Evolutionary conservation across 1,140 invertebrate genomes (phyloP).

Genomic region (Sesamia nonagrioides): DNA sequence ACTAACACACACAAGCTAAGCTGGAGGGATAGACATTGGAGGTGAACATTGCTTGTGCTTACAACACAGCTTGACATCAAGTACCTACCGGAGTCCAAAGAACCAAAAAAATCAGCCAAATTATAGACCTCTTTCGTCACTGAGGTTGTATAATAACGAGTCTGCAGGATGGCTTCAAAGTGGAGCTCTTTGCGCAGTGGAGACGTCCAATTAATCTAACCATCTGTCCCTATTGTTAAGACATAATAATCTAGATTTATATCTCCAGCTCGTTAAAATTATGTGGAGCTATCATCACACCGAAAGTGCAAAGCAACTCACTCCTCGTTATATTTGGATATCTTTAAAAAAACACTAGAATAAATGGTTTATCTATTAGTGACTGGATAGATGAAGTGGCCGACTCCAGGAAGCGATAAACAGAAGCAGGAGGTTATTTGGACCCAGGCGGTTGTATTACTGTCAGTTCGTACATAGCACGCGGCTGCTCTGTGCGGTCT

Average conservation of each 20-base stretch:
- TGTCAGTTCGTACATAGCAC: conserved; percentile 82
- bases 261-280: conserved; percentile 2
- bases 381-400: background rate
- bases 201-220: conserved; percentile 2
- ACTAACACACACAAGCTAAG: conserved; percentile 79
- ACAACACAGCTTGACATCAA: conserved; percentile 76
- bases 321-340: background rate
- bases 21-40: conserved; percentile 63
- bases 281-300: background rate
- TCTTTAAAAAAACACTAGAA: background rate
- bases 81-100: conserved; percentile 71
- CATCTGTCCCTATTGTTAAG: background rate
- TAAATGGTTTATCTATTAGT: background rate
- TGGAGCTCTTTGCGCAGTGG: background rate
- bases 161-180: conserved; percentile 3
- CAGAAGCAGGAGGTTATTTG: conserved; percentile 69
- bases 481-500: conserved; percentile 81
- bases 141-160: background rate
- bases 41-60: conserved; percentile 74
- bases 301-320: background rate
- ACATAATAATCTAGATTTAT: background rate
- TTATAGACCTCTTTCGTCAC: background rate
- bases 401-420: conserved; percentile 10
- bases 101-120: conserved; percentile 56
- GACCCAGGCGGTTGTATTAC: conserved; percentile 67